Percentiles rank a stretch among this genome's conserved stretches.
These are phyloP conservation scores for Percina caprodes DNA, from an alignment of 2,113 vertebrate genomes.

Conservation along the genomic window DNA sequence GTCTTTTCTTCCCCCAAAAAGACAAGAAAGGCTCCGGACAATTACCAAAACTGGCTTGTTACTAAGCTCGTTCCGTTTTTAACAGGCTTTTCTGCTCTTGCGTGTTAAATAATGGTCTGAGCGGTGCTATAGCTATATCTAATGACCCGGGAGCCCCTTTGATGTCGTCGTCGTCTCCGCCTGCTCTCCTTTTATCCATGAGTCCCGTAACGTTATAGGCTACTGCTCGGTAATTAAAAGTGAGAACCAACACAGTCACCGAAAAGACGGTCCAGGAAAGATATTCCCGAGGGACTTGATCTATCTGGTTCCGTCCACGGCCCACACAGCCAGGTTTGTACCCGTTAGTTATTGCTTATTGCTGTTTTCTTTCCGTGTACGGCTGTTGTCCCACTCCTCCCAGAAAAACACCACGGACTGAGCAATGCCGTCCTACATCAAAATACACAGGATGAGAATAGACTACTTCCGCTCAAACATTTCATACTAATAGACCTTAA, in stretches of 20 bases:
- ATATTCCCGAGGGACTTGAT: neutral
- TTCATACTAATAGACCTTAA: conserved; percentile 3
- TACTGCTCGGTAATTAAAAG: conserved; percentile 30
- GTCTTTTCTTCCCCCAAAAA: neutral
- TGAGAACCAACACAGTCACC: conserved; percentile 6
- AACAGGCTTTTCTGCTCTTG: neutral
- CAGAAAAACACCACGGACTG: conserved; percentile 13
- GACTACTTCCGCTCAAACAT: conserved; percentile 7
- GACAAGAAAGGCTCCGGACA: conserved; percentile 7
- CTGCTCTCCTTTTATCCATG: conserved; percentile 18
- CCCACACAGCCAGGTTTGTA: neutral
- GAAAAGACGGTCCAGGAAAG: neutral
- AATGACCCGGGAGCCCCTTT: conserved; percentile 40
- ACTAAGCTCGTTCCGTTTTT: neutral
- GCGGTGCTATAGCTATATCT: neutral
- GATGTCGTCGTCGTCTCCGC: conserved; percentile 25
- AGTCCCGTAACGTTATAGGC: conserved; percentile 6
- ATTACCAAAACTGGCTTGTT: neutral
- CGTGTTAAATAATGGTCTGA: neutral
- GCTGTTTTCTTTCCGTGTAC: conserved; percentile 8
- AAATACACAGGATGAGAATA: neutral
- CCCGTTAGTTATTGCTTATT: neutral
- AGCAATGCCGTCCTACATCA: conserved; percentile 6
- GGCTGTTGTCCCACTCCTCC: conserved; percentile 29
- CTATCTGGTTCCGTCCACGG: conserved; percentile 12